phyloP scores from a whole-genome alignment of 2,888 invertebrate genomes.

The Aphodius sticticus region DNA sequence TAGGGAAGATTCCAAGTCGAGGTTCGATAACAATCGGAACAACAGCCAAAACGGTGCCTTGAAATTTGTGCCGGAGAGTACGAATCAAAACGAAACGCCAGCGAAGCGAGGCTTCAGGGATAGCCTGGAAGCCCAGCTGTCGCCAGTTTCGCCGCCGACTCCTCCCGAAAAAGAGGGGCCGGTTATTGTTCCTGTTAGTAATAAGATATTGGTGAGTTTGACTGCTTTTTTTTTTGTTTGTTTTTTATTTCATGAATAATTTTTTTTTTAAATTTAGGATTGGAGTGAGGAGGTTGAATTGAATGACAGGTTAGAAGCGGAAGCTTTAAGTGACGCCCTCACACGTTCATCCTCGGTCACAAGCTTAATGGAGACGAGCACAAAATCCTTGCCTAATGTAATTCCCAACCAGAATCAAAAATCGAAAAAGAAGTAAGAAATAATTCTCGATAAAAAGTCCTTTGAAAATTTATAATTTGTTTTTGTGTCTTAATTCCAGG shows the following conservation, averaged over 20 bases:
- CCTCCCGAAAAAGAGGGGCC: slow-evolving; percentile 40
- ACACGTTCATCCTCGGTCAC: slow-evolving; percentile 65
- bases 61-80: slow-evolving; percentile 34
- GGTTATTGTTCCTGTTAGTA: slow-evolving; percentile 39
- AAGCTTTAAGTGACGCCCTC: slow-evolving; percentile 57
- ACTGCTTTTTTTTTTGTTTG: background rate
- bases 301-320: slow-evolving; percentile 62
- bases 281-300: slow-evolving; percentile 71
- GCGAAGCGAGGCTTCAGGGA: slow-evolving; percentile 41
- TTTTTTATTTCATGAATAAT: background rate
- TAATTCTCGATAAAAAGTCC: background rate
- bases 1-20: slow-evolving; percentile 6
- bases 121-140: slow-evolving; percentile 48
- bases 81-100: slow-evolving; percentile 37
- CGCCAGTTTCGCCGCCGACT: slow-evolving; percentile 49
- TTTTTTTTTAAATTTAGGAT: slow-evolving; percentile 59
- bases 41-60: slow-evolving; percentile 34
- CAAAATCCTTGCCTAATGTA: slow-evolving; percentile 48
- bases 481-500: slow-evolving; percentile 33
- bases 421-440: slow-evolving; percentile 53
- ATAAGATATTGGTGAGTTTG: slow-evolving; percentile 45
- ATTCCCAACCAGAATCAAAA: slow-evolving; percentile 42
- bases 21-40: slow-evolving; percentile 15
- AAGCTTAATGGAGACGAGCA: slow-evolving; percentile 59
- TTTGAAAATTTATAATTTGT: slow-evolving; percentile 24